Evolutionary conservation across 2,113 vertebrate species (phyloP).

Genomic region (Chelonoidis abingdonii): DNA sequence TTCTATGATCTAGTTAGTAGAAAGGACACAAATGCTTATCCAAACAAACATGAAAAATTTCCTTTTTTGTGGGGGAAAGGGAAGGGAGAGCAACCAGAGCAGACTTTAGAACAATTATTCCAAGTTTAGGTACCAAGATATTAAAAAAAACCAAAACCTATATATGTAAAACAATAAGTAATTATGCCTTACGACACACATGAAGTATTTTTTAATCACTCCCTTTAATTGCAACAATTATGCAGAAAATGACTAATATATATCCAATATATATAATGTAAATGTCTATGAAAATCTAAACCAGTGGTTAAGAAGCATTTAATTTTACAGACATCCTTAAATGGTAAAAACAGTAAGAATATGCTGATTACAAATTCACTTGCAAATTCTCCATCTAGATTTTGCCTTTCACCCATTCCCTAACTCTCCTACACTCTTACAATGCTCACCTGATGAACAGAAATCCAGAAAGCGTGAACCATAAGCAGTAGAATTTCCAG

Average conservation of each 20-base stretch:
- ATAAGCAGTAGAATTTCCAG: conserved; percentile 31
- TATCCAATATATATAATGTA: not conserved
- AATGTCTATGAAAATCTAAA: not conserved
- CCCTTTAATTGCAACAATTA: not conserved
- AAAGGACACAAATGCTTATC: conserved; percentile 60
- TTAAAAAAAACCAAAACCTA: not conserved
- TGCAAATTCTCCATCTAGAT: not conserved
- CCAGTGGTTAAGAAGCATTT: not conserved
- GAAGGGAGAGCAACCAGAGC: conserved; percentile 3
- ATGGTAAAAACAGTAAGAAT: not conserved
- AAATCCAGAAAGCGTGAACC: conserved; percentile 33
- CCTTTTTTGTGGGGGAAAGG: not conserved
- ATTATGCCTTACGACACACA: not conserved
- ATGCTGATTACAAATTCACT: not conserved
- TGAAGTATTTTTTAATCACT: not conserved
- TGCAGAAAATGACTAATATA: not conserved
- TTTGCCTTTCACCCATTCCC: not conserved
- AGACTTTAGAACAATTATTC: not conserved
- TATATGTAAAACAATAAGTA: not conserved
- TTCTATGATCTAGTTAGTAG: conserved; percentile 66
- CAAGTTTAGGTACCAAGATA: not conserved
- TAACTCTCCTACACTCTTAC: not conserved
- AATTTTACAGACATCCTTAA: not conserved
- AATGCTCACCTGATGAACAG: conserved; percentile 64
- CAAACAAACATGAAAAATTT: conserved; percentile 32